Percentiles rank a stretch among this genome's conserved stretches.
phyloP scores from a whole-genome alignment of 2,113 vertebrate species.

The Hepsetus odoe region DNA sequence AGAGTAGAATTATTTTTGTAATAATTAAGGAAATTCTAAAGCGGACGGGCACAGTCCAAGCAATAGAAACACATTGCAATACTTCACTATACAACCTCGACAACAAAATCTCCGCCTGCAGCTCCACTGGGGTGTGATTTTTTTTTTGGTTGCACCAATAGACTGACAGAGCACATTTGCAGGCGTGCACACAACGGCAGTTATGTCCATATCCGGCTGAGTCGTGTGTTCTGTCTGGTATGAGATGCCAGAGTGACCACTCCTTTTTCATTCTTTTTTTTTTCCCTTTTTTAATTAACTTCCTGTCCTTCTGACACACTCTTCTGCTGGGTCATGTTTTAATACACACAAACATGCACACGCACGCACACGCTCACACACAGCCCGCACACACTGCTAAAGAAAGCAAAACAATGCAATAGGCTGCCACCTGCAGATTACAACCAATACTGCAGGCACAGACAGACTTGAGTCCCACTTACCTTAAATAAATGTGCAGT shows the following conservation, averaged over 20 bases:
- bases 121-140: slow-evolving; percentile 23
- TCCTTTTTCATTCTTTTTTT: slow-evolving; percentile 31
- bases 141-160: slow-evolving; percentile 8
- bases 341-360: slow-evolving; percentile 21
- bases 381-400: slow-evolving; percentile 45
- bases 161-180: slow-evolving; percentile 29
- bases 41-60: neutral
- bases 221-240: slow-evolving; percentile 39
- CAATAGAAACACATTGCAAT: neutral
- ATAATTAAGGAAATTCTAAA: neutral
- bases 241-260: slow-evolving; percentile 38
- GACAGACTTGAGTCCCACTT: slow-evolving; percentile 10
- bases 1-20: no score
- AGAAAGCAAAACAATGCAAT: slow-evolving; percentile 49
- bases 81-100: neutral
- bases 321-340: slow-evolving; percentile 50
- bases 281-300: neutral
- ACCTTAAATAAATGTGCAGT: neutral
- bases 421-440: slow-evolving; percentile 71
- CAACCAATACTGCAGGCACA: slow-evolving; percentile 42
- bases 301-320: slow-evolving; percentile 43
- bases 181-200: slow-evolving; percentile 1
- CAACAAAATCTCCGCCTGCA: neutral
- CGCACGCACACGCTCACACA: slow-evolving; percentile 55
- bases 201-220: slow-evolving; percentile 47